Evolutionary conservation across 2,888 invertebrate genomes (phyloP).

Genomic region (Oscheius sp.): DNA sequence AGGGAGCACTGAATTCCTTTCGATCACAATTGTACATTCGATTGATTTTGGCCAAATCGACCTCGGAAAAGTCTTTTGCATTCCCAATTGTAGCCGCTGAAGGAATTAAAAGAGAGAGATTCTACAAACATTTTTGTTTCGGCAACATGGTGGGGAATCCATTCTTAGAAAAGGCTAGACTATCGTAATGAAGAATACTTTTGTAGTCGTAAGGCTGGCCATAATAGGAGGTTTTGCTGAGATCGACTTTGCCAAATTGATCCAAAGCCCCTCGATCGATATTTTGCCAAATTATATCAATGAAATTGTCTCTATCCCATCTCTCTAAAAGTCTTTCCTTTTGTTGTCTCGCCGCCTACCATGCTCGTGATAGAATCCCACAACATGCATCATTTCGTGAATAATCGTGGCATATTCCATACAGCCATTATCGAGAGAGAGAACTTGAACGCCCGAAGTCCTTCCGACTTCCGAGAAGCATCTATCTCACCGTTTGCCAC

Average conservation of each 20-base stretch:
- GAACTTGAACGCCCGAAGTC: conserved; percentile 68
- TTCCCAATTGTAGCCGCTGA: conserved; percentile 63
- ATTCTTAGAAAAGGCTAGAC: conserved; percentile 69
- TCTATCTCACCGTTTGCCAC: too few species aligned
- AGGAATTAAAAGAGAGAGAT: too few species aligned
- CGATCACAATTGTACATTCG: conserved; percentile 69
- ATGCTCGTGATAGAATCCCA: conserved; percentile 69
- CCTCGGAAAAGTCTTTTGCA: conserved; percentile 67
- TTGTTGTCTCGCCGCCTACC: conserved; percentile 37
- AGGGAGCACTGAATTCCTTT: conserved; percentile 49
- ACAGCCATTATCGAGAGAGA: conserved; percentile 69
- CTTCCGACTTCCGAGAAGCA: conserved; percentile 70
- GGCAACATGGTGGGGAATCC: conserved; percentile 70
- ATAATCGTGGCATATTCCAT: conserved; percentile 70
- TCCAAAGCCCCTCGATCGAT: conserved; percentile 69
- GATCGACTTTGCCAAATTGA: conserved; percentile 70
- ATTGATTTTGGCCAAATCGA: conserved; percentile 70
- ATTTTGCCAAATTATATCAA: conserved; percentile 70
- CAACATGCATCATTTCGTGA: conserved; percentile 69
- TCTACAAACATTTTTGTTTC: conserved; percentile 63
- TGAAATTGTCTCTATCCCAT: conserved; percentile 70
- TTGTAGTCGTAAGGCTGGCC: conserved; percentile 70
- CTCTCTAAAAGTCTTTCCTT: conserved; percentile 49
- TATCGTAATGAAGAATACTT: conserved; percentile 70
- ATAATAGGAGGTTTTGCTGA: conserved; percentile 70